These are phyloP conservation scores for Melanotaenia boesemani DNA, from an alignment of 2,797 vertebrate species.

Conservation along the genomic window DNA sequence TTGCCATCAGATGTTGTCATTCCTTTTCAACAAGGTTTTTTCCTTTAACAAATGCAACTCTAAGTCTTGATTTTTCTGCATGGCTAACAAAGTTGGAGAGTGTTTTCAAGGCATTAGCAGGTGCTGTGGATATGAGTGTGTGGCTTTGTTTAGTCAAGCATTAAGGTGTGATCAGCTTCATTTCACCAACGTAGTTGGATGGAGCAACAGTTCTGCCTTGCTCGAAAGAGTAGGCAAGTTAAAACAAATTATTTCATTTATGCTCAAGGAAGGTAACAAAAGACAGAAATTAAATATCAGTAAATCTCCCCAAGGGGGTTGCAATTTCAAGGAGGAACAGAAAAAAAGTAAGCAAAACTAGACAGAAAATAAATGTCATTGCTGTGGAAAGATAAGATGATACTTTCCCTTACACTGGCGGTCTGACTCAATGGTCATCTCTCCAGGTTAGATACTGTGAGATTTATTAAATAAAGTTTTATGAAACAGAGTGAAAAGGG, in stretches of 20 bases:
- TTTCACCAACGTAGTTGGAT: conserved; percentile 23
- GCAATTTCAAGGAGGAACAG: conserved; percentile 51
- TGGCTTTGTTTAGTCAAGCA: conserved; percentile 30
- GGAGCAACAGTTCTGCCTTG: conserved; percentile 24
- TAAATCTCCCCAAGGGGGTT: conserved; percentile 54
- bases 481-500: conserved; percentile 37
- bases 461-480: conserved; percentile 24
- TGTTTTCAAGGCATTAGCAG: conserved; percentile 30
- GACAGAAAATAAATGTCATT: conserved; percentile 64
- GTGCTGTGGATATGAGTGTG: conserved; percentile 28
- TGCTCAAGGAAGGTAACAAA: conserved; percentile 19
- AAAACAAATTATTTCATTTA: conserved; percentile 31
- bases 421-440: conserved; percentile 34
- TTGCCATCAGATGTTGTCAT: conserved; percentile 45
- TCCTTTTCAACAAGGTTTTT: conserved; percentile 36
- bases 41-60: conserved; percentile 31
- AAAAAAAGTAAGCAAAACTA: conserved; percentile 56
- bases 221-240: conserved; percentile 32
- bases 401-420: conserved; percentile 31
- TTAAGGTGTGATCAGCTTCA: conserved; percentile 25
- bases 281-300: conserved; percentile 15
- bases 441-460: conserved; percentile 51
- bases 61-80: conserved; percentile 23
- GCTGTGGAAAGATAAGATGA: conserved; percentile 54
- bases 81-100: conserved; percentile 13